phyloP scores from a whole-genome alignment of 2,797 vertebrate genomes.

The Girardinus metallicus region DNA sequence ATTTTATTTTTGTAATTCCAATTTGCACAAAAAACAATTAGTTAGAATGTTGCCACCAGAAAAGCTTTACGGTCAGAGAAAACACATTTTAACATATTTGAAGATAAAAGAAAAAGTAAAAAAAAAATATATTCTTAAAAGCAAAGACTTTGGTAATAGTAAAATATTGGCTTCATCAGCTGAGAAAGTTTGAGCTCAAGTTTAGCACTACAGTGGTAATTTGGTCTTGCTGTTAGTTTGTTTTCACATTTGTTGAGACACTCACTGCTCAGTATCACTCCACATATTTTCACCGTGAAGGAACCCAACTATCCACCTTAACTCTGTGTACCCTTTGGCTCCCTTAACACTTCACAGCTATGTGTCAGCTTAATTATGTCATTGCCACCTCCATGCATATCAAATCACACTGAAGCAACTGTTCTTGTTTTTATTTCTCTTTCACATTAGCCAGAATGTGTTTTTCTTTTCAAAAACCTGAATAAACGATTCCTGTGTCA shows the following conservation, averaged over 20 bases:
- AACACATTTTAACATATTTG: background rate
- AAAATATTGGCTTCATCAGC: background rate
- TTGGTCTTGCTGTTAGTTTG: background rate
- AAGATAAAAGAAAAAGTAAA: background rate
- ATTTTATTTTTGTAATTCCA: too few species aligned
- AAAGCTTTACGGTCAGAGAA: background rate
- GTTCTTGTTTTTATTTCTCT: slow-evolving; percentile 5
- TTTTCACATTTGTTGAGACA: background rate
- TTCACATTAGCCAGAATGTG: background rate
- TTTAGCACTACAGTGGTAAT: background rate
- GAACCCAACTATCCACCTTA: background rate
- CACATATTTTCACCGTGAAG: background rate
- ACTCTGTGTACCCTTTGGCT: slow-evolving; percentile 6
- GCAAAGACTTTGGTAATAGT: background rate
- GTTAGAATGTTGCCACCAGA: background rate
- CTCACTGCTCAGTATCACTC: background rate
- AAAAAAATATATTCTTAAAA: background rate
- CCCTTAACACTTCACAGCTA: slow-evolving; percentile 18
- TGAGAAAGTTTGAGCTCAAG: background rate
- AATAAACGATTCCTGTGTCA: slow-evolving; percentile 7
- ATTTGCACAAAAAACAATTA: background rate
- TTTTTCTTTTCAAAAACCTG: background rate
- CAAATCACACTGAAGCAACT: slow-evolving; percentile 22
- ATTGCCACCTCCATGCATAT: slow-evolving; percentile 13
- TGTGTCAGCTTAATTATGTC: slow-evolving; percentile 36